Evolutionary conservation across 2,797 vertebrate genomes (phyloP), one percentile per base, ranked within the genome.

Genomic region (Sebastes variabilis): DNA sequence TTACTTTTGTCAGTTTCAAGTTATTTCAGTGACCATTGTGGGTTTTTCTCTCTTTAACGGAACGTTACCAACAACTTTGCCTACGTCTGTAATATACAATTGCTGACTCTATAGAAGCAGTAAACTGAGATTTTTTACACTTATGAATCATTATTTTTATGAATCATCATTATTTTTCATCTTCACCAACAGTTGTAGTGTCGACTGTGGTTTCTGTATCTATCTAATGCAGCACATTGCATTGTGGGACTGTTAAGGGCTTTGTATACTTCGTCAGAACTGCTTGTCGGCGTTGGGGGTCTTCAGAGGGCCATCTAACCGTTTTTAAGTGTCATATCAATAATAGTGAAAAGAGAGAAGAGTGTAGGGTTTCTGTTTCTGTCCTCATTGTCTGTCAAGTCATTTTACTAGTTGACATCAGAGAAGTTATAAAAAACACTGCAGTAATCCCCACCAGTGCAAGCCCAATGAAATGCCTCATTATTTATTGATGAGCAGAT

Each of bases 401-500:
- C 4, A 38, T 62, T 58, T 60, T 27, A 16, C 30, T 6, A 2
- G 18, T 32, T 73, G 66, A 76, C 61, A 71, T 75, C 18, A 66
- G 38, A 75, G 38, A 59, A 20, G 42, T 72, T 75, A 58, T 72
- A 27, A 80, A 56, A 52, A 59, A 54, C n/a, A 66, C 36, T 62
- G 32, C 64, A 10, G 6, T 79, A 80, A 78, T 81, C 68, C 70
- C 81, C 77, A 46, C 27, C 20, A 58, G 73, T 67, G 75, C 36
- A 46, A 82, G 46, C 34, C 77, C 70, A 66, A 52, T 54, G 29
- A 89, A 75, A 83, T 49, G 24, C 14, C 34, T 66, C 67, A 77
- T 91, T 62, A 87, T 52, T 88, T 88, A 90, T 82, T 84, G 36
- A 92, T 56, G 27, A 66, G 67, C 8, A 46, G 18, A 52, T 66